Base-by-base conservation (phyloP, 1,140 invertebrate species). In the Drosophila erecta region DNA sequence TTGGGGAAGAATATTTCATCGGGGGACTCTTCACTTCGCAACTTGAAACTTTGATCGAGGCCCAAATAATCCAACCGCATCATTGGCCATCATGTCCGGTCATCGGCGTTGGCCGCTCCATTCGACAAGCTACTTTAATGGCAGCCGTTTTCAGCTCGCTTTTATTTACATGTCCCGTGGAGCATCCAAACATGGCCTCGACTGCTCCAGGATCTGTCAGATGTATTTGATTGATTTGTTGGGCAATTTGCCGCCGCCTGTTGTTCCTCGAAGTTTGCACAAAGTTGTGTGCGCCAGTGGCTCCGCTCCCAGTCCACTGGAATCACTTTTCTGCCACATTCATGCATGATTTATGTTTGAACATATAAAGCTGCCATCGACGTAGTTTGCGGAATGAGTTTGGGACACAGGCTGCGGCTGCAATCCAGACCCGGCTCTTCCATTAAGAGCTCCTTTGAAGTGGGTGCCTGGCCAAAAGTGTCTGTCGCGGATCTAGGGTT, bases 191-290 rank as follows among this genome's bases (percentile, higher is more conserved):
- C 49, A 54, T 51, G 43, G 22, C 27, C 66, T 7, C 30, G 54
- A n/a, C 46, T 44, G 30, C 46, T 24, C 41, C 22, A 24, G 49
- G 10, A 47, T 44, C 41, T 72, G 69, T 72, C 69, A 72, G 69
- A 33, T 60, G 69, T 58, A 38, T 60, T 72, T 72, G 69, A 72
- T 72, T 72, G 69, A 72, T 72, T 72, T 72, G 69, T 72, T 72
- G 69, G 67, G 55, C 67, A 72, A 72, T 72, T 72, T 72, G 55
- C 69, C 56, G 40, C 50, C 65, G 50, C 41, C 64, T 70, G 50
- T 71, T 72, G 69, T 71, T 72, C 46, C 44, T 24, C 15, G 55
- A 38, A 51, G 46, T 72, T 59, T 60, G 41, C 62, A 33, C 35
- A 47, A 69, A 70, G 64, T 69, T 70, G 50, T 69, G 44, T 66